Evolutionary conservation across 1,140 invertebrate species (phyloP), one percentile per base, ranked within the genome.

Genomic region (Trichogramma pretiosum): DNA sequence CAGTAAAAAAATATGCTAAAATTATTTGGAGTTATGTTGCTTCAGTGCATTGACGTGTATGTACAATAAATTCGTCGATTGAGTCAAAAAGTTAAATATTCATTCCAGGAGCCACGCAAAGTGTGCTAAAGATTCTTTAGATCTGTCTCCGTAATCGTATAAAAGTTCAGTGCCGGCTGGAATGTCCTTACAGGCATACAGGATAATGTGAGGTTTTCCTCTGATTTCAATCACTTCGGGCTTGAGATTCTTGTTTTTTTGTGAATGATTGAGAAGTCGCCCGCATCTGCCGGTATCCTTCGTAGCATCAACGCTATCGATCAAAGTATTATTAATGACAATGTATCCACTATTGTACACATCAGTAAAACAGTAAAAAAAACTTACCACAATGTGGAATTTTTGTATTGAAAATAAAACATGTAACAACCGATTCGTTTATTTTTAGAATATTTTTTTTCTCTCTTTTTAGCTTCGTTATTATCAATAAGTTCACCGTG

Each of bases 141-240:
- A 93, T 38, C 95, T 76, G 71, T 99, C 95, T 2, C 96, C 96
- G 66, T 99, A 99, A 71, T 99, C 96, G 68, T 99, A 99, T 3
- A 89, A 80, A 26, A 99, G 69, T 72, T 99, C 96, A 60, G 93
- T 88, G 7, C 91, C 92, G 2, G 72, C 55, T 37, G 80, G 68
- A 56, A 99, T 96, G 60, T 95, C 83, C 49, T 85, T 78, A 52
- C 85, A 89, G 13, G 96, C 95, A 18, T 95, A 75, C 24, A 99
- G 74, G 45, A 97, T 85, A 18, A 99, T 75, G 61, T 87, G 84
- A 9, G 95, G 93, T 17, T 64, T 70, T 40, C 81, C 79, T 56
- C 84, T 78, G 32, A 93, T 77, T 50, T 82, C 80, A 40, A 96
- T 70, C 8, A 91, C 80, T 65, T 91, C 89, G 11, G 95, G 93